Percentiles rank a stretch among this genome's conserved stretches.
phyloP scores from a whole-genome alignment of 35 echinoderm and acorn worm genomes.

The Lytechinus pictus region DNA sequence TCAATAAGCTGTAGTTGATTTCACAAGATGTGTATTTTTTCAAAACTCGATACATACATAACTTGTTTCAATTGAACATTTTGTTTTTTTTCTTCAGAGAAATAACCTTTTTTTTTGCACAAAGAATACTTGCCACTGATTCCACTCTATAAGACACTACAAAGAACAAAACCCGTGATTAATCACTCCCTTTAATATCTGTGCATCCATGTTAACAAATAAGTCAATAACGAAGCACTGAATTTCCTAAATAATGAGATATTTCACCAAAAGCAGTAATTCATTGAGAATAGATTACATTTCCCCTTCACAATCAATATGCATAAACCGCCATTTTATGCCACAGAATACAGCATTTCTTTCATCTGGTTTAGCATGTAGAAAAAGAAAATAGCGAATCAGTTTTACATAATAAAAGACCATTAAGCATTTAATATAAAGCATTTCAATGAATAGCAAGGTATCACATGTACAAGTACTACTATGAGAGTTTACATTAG shows the following conservation, averaged over 20 bases:
- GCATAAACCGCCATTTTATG: constrained; percentile 10
- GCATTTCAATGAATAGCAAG: background rate
- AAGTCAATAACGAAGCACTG: background rate
- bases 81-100: background rate
- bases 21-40: constrained; percentile 13
- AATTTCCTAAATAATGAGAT: background rate
- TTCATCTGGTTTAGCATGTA: background rate
- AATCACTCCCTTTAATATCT: background rate
- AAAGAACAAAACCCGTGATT: constrained; percentile 1
- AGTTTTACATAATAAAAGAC: background rate
- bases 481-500: background rate
- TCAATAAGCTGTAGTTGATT: background rate
- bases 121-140: constrained; percentile 12
- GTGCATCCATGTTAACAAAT: background rate
- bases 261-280: background rate
- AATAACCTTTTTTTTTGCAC: background rate
- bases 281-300: background rate
- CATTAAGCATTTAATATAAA: background rate
- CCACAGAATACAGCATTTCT: background rate
- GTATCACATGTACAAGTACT: background rate
- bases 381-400: background rate
- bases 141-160: constrained; percentile 18
- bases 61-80: background rate
- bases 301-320: background rate
- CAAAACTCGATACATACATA: constrained; percentile 2